Conservation (phyloP, 2,888 invertebrate species). For the Alsophila aescularia region DNA sequence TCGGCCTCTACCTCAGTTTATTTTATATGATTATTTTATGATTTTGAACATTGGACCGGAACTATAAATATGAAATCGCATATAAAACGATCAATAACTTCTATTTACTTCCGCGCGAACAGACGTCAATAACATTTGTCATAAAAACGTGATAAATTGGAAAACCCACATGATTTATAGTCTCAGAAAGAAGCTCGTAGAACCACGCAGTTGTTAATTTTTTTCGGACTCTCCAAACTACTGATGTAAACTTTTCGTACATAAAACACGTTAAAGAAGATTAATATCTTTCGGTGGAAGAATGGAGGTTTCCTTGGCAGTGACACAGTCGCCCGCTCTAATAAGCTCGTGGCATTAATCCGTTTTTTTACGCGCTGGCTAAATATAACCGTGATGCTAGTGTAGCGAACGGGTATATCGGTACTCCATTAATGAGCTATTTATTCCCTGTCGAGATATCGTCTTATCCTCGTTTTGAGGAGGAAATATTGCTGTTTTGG, state of each 20-base stretch:
- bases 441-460: constrained; percentile 28
- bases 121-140: constrained; percentile 14
- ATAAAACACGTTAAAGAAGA: constrained; percentile 32
- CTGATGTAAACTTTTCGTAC: constrained; percentile 30
- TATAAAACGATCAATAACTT: constrained; percentile 21
- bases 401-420: constrained; percentile 26
- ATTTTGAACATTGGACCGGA: constrained; percentile 10
- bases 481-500: constrained; percentile 16
- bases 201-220: constrained; percentile 3
- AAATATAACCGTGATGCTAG: constrained; percentile 38
- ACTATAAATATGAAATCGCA: constrained; percentile 13
- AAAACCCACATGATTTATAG: constrained; percentile 20
- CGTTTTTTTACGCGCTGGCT: constrained; percentile 35
- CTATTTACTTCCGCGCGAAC: constrained; percentile 8
- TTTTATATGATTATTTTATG: not conserved
- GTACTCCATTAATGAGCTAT: constrained; percentile 33
- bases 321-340: constrained; percentile 44
- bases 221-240: constrained; percentile 18
- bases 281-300: constrained; percentile 34
- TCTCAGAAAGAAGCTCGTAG: constrained; percentile 6
- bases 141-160: constrained; percentile 23
- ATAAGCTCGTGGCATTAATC: constrained; percentile 46
- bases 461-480: constrained; percentile 17
- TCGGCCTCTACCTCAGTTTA: not conserved
- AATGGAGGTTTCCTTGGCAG: constrained; percentile 47